Conservation (phyloP, 2,888 invertebrate species). For the Malacosoma neustria region DNA sequence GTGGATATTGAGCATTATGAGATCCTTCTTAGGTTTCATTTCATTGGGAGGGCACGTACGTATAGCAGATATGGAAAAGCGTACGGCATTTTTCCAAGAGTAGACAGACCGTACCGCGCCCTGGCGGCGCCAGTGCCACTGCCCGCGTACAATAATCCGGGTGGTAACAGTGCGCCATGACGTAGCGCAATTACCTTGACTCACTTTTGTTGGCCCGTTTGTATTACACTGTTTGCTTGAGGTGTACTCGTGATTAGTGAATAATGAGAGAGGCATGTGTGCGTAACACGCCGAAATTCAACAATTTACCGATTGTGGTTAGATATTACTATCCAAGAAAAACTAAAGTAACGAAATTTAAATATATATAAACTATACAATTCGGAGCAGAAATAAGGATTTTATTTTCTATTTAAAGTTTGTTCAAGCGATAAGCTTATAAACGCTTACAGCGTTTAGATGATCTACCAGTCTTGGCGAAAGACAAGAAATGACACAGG, state of each 20-base stretch:
- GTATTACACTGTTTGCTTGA: conserved; percentile 44
- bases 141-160: conserved; percentile 45
- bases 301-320: too few relatives aligned
- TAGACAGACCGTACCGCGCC: conserved; percentile 42
- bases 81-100: conserved; percentile 28
- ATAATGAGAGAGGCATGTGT: conserved; percentile 26
- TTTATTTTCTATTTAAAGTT: too few relatives aligned
- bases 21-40: conserved; percentile 2
- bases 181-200: conserved; percentile 64
- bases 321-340: too few relatives aligned
- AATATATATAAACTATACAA: too few relatives aligned
- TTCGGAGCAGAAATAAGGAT: too few relatives aligned
- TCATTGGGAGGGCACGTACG: not conserved
- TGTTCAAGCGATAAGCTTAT: too few relatives aligned
- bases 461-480: too few relatives aligned
- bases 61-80: conserved; percentile 19
- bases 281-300: too few relatives aligned
- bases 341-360: too few relatives aligned
- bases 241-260: conserved; percentile 49
- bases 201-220: conserved; percentile 61
- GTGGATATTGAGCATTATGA: conserved; percentile 3
- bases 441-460: too few relatives aligned
- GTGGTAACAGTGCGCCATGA: conserved; percentile 55
- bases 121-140: conserved; percentile 32
- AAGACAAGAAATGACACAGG: too few relatives aligned